phyloP scores from a whole-genome alignment of 64 coral and sea anemone species.

The Montipora efflorescens region DNA sequence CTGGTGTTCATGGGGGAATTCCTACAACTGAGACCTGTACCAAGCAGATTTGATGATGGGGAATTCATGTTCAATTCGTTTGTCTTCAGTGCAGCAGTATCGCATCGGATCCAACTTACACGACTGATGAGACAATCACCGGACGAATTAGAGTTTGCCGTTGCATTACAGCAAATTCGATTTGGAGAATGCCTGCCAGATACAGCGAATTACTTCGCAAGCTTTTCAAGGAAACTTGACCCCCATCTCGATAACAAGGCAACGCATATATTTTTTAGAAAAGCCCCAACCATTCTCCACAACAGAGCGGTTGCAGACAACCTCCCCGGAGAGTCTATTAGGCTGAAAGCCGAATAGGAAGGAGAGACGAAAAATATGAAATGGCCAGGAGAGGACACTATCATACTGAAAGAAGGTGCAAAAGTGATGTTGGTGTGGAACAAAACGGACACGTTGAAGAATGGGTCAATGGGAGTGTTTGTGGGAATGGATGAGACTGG shows the following conservation, averaged over 20 bases:
- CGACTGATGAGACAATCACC: conserved; percentile 31
- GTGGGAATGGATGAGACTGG: conserved; percentile 23
- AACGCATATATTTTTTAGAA: conserved; percentile 30
- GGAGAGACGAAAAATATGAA: neutral
- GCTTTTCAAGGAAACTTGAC: no score
- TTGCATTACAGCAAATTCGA: conserved; percentile 15
- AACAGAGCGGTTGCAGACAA: neutral
- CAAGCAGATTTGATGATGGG: conserved; percentile 46
- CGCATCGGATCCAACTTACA: conserved; percentile 44
- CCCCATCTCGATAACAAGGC: neutral
- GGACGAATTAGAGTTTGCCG: no score
- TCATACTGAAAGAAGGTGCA: conserved; percentile 9
- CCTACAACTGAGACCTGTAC: conserved; percentile 22
- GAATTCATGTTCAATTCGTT: conserved; percentile 47
- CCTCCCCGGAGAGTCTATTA: neutral
- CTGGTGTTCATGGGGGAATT: conserved; percentile 46
- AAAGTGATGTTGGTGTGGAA: conserved; percentile 61
- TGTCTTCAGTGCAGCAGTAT: neutral
- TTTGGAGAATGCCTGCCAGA: conserved; percentile 30
- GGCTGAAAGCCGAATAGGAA: neutral
- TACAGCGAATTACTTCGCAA: conserved; percentile 16
- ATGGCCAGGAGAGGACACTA: neutral
- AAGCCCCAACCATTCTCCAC: neutral
- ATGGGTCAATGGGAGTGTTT: neutral
- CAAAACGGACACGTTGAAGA: conserved; percentile 10